Evolutionary conservation across 2,113 vertebrate species (phyloP).

Genomic region (Hippocampus zosterae): DNA sequence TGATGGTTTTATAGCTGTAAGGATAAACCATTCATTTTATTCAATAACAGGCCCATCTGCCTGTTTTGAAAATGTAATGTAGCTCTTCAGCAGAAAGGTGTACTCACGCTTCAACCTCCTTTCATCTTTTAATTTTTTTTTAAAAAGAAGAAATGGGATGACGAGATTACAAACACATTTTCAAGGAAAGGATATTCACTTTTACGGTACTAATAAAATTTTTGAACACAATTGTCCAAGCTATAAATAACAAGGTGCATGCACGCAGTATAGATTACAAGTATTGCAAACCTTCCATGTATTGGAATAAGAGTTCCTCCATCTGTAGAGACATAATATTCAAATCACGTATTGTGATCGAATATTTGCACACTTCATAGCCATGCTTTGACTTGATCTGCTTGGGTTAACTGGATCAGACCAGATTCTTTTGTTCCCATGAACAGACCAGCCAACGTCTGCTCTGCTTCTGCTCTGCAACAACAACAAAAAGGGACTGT

Average conservation of each 20-base stretch:
- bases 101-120: no score
- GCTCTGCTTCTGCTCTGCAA: slow-evolving; percentile 48
- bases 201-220: background rate
- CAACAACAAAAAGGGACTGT: slow-evolving; percentile 63
- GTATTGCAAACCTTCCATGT: background rate
- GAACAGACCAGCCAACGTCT: slow-evolving; percentile 32
- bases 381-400: background rate
- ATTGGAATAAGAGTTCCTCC: background rate
- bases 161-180: background rate
- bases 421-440: slow-evolving; percentile 27
- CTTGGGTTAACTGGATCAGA: slow-evolving; percentile 5
- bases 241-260: background rate
- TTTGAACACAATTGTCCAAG: background rate
- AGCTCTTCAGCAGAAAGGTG: background rate
- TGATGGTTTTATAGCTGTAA: no score
- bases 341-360: background rate
- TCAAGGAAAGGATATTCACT: background rate
- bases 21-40: no score
- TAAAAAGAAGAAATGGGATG: no score
- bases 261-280: background rate
- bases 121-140: no score
- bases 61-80: background rate
- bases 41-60: background rate
- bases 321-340: background rate
- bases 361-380: background rate